Base-by-base conservation (phyloP, 2,113 vertebrate genomes). In the Petromus typicus region DNA sequence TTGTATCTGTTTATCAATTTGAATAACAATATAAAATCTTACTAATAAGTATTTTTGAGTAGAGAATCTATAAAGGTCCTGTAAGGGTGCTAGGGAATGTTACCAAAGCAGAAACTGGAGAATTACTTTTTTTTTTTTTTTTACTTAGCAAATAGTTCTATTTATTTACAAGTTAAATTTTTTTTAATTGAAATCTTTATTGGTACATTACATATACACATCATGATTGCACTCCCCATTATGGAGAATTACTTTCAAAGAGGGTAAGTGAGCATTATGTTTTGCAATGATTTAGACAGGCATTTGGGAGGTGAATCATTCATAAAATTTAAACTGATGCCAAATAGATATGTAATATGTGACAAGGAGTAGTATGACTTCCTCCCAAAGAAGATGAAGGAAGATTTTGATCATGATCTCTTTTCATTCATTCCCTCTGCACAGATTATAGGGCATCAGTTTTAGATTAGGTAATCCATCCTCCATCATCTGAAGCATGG, bases 311-410 rank as follows among this genome's bases (percentile, higher is more conserved):
- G 1, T n/a, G 89, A 89, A 78, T 20, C 30, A 82, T 13, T 7
- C 67, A 45, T 51, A 59, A 66, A 67, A 81, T 61, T 34, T 83
- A 90, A 87, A 10, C 43, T 90, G 87, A 59, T 67, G 16, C 27
- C 45, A 95, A 87, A 71, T 59, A 86, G 32, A 57, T 90, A 91
- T 51, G 43, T 40, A 83, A 7, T 63, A 61, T 71, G 51, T 90
- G 63, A 37, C n/a, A n/a, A 76, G 8, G 9, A 87, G 84, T 89
- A 71, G 56, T 25, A 4, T 3, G 27, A 20, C 10, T 71, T 83
- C 10, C 67, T 64, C 32, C 93, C 34, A 64, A 30, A 88, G 76
- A 89, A 61, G 22, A 32, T 2, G 0, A 69, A 69, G n/a, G n/a
- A 48, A 32, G 30, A 3, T 48, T 67, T 89, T 91, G 40, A 79